These are phyloP conservation scores for Elephas maximus DNA, from an alignment of 2,113 vertebrate genomes.

Conservation along the genomic window DNA sequence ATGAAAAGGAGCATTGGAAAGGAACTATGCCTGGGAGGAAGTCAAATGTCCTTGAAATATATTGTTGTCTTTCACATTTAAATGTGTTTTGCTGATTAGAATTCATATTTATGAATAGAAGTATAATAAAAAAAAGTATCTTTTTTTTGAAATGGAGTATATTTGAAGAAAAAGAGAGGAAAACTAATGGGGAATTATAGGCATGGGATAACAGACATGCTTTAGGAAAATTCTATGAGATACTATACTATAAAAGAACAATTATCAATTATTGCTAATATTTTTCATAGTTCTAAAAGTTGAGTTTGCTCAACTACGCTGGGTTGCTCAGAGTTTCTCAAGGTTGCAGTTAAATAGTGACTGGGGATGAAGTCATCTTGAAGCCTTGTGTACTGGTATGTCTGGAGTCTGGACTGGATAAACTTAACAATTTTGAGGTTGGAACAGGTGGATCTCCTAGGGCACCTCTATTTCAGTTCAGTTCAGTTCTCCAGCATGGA, in stretches of 20 bases:
- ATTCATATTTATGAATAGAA: slow-evolving; percentile 3
- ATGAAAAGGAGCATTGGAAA: background rate
- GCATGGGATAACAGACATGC: background rate
- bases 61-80: background rate
- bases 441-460: background rate
- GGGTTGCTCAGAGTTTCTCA: background rate
- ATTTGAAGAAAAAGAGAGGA: background rate
- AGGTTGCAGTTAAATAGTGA: background rate
- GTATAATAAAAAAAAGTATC: background rate
- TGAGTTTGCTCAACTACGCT: background rate
- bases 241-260: background rate
- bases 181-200: background rate
- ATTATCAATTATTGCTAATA: background rate
- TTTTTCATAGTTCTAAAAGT: background rate
- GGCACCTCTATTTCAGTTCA: fast-evolving
- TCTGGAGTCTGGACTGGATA: background rate
- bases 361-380: background rate
- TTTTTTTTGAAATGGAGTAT: background rate
- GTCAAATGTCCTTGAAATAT: background rate
- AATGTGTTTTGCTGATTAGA: background rate
- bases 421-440: background rate
- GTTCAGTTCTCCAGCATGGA: background rate
- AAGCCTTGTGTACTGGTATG: background rate
- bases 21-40: background rate
- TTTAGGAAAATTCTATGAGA: slow-evolving; percentile 62